Evolutionary conservation across 2,888 invertebrate genomes (phyloP).

Genomic region (Tachina lurida): DNA sequence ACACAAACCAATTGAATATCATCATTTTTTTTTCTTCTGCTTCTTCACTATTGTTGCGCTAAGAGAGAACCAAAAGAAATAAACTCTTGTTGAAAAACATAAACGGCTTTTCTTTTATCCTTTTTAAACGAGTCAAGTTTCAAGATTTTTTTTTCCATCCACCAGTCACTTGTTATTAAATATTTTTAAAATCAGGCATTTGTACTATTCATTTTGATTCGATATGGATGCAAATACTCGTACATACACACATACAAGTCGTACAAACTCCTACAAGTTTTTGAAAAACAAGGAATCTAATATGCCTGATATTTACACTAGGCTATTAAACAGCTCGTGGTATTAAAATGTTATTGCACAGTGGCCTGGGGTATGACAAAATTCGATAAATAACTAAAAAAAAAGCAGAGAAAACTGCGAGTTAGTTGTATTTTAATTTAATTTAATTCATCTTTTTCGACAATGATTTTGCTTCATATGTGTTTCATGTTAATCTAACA

Average conservation of each 20-base stretch:
- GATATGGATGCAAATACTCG: constrained; percentile 6
- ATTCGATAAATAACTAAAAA: not conserved
- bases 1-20: constrained; percentile 33
- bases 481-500: too few species aligned
- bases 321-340: constrained; percentile 5
- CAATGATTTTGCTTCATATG: too few species aligned
- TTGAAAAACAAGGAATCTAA: constrained; percentile 36
- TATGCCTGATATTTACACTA: constrained; percentile 56
- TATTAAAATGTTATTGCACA: constrained; percentile 50
- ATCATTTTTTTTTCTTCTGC: not conserved
- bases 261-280: not conserved
- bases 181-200: constrained; percentile 61
- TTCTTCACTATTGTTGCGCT: constrained; percentile 23
- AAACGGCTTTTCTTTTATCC: constrained; percentile 44
- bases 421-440: too few species aligned
- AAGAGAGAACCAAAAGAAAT: constrained; percentile 1
- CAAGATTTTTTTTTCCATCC: not conserved
- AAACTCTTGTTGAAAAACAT: constrained; percentile 8
- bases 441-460: too few species aligned
- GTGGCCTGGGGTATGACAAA: not conserved
- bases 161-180: constrained; percentile 8
- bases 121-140: constrained; percentile 39
- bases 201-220: constrained; percentile 50
- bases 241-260: not conserved
- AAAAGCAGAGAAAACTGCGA: too few species aligned